Evolutionary conservation across 2,113 vertebrate species (phyloP).

Genomic region (Dendrocopos noguchii): DNA sequence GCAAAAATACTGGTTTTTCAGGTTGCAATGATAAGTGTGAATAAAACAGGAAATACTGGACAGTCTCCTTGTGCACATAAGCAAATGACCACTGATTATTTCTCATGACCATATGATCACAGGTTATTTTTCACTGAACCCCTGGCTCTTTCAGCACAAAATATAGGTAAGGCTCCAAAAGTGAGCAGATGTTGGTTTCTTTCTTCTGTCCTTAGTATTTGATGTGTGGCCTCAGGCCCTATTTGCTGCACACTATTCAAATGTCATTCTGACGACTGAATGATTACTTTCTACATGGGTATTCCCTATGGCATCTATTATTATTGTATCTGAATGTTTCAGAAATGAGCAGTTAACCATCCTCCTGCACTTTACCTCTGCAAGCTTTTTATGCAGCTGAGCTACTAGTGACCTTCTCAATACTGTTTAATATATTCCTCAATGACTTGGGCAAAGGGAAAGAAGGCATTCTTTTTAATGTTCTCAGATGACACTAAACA

Average conservation of each 20-base stretch:
- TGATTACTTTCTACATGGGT: slow-evolving; percentile 23
- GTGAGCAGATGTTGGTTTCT: background rate
- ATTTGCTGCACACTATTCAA: slow-evolving; percentile 47
- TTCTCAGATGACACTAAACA: background rate
- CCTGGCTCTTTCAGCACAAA: background rate
- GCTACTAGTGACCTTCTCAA: background rate
- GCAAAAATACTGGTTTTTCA: background rate
- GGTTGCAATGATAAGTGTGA: background rate
- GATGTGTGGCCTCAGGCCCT: background rate
- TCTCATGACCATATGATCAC: background rate
- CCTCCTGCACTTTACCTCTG: background rate
- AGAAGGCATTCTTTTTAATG: background rate
- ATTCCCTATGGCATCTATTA: slow-evolving; percentile 31
- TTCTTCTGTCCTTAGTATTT: background rate
- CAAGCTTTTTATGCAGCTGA: background rate
- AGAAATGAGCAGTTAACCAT: slow-evolving; percentile 17
- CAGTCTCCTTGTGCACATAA: background rate
- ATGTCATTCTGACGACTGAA: slow-evolving; percentile 33
- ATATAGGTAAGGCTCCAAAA: background rate
- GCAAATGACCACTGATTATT: background rate
- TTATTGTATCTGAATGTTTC: background rate
- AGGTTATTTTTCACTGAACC: background rate
- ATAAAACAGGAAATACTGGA: background rate
- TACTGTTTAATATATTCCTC: slow-evolving; percentile 27
- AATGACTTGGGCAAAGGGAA: background rate